phyloP scores from a whole-genome alignment of 2,888 invertebrate species.

The Drosophila bunnanda region DNA sequence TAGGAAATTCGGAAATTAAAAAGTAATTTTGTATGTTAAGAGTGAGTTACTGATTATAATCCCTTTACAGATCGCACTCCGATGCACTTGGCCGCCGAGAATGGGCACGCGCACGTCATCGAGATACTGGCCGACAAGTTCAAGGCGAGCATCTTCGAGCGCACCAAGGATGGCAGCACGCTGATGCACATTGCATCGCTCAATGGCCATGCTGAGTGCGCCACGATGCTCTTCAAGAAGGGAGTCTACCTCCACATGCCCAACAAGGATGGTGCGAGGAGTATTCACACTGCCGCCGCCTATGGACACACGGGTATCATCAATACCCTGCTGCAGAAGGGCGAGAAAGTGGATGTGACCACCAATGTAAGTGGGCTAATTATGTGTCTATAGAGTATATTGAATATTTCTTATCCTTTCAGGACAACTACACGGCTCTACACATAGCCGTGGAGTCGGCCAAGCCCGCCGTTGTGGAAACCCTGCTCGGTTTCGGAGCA shows the following conservation, averaged over 20 bases:
- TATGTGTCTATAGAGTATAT: fast-evolving
- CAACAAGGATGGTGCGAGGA: conserved; percentile 97
- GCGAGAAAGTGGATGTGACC: conserved; percentile 97
- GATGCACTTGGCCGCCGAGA: conserved; percentile 98
- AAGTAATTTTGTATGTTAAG: neutral
- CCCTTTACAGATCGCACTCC: conserved; percentile 93
- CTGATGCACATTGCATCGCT: conserved; percentile 99
- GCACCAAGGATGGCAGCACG: conserved; percentile 99
- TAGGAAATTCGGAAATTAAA: neutral
- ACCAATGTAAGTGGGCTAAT: conserved; percentile 91
- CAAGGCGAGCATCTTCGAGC: conserved; percentile 97
- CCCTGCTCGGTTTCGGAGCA: conserved; percentile 97
- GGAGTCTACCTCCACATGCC: conserved; percentile 99
- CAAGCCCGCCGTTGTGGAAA: conserved; percentile 97
- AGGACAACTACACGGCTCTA: conserved; percentile 99
- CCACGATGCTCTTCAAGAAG: conserved; percentile 98
- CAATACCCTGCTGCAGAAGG: conserved; percentile 96
- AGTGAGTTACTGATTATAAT: neutral
- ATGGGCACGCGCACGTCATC: conserved; percentile 97
- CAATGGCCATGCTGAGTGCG: conserved; percentile 98
- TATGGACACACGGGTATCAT: conserved; percentile 99
- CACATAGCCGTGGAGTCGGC: conserved; percentile 98
- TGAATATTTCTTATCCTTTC: neutral
- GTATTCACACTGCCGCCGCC: conserved; percentile 98
- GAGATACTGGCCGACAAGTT: conserved; percentile 98